Conservation (phyloP, 2,113 vertebrate species). For the Neodon shergylaensis region DNA sequence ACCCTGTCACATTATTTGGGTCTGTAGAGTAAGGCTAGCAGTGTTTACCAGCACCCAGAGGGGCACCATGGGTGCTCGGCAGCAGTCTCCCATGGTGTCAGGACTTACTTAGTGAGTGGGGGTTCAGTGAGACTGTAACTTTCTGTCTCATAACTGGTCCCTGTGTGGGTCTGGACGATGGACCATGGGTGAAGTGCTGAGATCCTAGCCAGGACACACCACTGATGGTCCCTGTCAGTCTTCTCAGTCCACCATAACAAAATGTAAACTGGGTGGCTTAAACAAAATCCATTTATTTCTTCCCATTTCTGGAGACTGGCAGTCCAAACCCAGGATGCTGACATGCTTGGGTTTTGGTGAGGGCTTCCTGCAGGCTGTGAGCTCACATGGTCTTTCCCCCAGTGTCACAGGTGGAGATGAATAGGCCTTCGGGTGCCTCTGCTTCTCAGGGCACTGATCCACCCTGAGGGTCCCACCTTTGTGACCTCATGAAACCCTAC, state of each 20-base stretch:
- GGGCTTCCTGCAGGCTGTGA: not conserved
- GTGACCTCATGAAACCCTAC: not conserved
- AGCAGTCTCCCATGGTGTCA: too few species aligned
- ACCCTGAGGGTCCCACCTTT: not conserved
- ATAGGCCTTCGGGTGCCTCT: not conserved
- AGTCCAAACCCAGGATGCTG: not conserved
- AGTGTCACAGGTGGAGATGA: not conserved
- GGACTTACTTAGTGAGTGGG: not conserved
- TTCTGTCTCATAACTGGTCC: not conserved
- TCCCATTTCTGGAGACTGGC: not conserved
- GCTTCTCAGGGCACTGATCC: not conserved
- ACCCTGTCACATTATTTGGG: not conserved
- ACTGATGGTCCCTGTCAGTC: not conserved
- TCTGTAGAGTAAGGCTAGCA: not conserved
- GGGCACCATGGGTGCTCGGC: not conserved
- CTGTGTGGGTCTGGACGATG: not conserved
- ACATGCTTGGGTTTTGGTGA: too few species aligned
- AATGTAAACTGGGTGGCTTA: not conserved
- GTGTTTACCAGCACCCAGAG: not conserved
- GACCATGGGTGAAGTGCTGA: not conserved
- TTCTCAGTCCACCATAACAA: not conserved
- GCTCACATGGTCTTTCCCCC: not conserved
- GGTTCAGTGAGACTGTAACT: not conserved
- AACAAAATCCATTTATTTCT: not conserved
- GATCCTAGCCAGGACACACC: not conserved